Evolutionary conservation across 2,888 invertebrate genomes (phyloP).

Genomic region (Malthinus flaveolus): DNA sequence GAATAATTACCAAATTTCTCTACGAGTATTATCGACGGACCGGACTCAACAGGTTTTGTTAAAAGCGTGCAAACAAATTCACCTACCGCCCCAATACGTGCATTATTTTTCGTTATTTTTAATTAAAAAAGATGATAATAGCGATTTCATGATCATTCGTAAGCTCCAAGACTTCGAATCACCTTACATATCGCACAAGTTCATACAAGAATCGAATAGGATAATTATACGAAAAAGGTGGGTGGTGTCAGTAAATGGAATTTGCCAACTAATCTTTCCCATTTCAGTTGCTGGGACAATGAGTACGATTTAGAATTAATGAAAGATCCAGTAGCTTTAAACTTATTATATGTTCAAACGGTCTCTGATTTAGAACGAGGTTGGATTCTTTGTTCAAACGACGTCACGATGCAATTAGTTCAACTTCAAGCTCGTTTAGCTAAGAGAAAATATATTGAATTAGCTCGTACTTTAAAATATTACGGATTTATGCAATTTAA

Average conservation of each 20-base stretch:
- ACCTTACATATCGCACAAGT: conserved; percentile 89
- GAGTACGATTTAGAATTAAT: conserved; percentile 81
- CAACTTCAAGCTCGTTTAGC: conserved; percentile 75
- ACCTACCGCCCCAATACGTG: conserved; percentile 76
- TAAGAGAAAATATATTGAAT: conserved; percentile 86
- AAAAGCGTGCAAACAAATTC: conserved; percentile 80
- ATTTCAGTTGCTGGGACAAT: conserved; percentile 84
- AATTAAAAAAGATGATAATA: conserved; percentile 75
- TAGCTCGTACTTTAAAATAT: conserved; percentile 80
- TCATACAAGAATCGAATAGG: conserved; percentile 71
- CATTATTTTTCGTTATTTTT: conserved; percentile 91
- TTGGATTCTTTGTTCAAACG: conserved; percentile 78
- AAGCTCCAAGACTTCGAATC: conserved; percentile 97
- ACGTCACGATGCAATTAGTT: conserved; percentile 66
- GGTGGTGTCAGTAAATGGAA: conserved; percentile 29
- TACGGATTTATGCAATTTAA: conserved; percentile 88
- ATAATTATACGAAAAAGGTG: conserved; percentile 88
- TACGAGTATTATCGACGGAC: conserved; percentile 80
- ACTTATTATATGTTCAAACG: conserved; percentile 86
- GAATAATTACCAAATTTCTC: conserved; percentile 83
- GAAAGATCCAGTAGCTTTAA: conserved; percentile 79
- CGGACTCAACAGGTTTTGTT: conserved; percentile 82
- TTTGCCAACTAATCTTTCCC: conserved; percentile 6
- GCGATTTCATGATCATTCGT: conserved; percentile 74
- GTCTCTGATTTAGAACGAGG: conserved; percentile 84